A percentile compares a stretch with the other conserved stretches of the same genome.
Evolutionary conservation across 2,797 vertebrate genomes (phyloP).

Genomic region (Gallinago nigripennis): DNA sequence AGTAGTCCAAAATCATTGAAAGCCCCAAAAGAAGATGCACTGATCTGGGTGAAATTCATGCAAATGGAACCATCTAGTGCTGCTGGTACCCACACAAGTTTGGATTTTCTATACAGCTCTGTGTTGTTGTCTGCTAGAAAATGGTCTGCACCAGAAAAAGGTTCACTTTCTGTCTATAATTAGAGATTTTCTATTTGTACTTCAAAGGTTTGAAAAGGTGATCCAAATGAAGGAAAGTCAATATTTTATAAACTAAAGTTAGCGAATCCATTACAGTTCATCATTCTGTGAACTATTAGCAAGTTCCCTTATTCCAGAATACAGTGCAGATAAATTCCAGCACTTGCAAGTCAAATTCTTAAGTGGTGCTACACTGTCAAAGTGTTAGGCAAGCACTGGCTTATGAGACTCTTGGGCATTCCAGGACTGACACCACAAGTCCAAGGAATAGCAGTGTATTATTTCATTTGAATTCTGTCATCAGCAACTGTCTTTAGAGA

Average conservation of each 20-base stretch:
- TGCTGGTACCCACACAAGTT: neutral
- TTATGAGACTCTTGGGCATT: neutral
- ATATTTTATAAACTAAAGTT: neutral
- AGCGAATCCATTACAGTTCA: neutral
- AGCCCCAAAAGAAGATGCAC: neutral
- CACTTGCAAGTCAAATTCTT: neutral
- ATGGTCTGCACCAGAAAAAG: neutral
- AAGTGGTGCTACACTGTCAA: neutral
- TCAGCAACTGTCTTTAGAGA: neutral
- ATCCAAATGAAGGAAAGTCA: neutral
- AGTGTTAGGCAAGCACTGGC: neutral
- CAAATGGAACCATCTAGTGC: neutral
- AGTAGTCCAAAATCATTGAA: neutral
- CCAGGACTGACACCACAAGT: neutral
- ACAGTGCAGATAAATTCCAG: neutral
- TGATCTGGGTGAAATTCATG: neutral
- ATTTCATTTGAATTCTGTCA: neutral
- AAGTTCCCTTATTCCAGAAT: neutral
- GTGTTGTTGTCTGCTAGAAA: neutral
- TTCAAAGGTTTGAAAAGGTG: neutral
- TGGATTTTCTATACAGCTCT: neutral
- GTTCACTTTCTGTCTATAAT: neutral
- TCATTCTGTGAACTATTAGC: neutral
- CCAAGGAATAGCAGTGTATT: neutral
- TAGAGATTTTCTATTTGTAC: neutral